Conservation (phyloP, 2,888 invertebrate species). For the Chydorus sphaericus region DNA sequence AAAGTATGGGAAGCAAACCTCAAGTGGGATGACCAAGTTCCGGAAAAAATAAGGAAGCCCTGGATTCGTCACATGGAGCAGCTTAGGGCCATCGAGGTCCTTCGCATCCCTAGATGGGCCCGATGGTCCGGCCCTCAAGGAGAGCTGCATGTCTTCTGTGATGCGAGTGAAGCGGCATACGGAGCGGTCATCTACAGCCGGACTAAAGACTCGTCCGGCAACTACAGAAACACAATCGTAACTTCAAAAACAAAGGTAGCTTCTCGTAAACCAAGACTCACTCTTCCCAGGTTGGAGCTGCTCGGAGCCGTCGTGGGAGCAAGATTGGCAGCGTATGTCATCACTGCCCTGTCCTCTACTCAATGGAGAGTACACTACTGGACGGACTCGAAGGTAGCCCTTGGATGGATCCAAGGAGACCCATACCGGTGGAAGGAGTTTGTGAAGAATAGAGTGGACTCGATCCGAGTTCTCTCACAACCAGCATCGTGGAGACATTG, state of each 20-base stretch:
- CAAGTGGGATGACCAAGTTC: constrained; percentile 15
- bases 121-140: neutral
- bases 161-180: constrained; percentile 15
- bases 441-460: constrained; percentile 16
- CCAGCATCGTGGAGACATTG: constrained; percentile 15
- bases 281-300: constrained; percentile 17
- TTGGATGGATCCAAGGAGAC: constrained; percentile 17
- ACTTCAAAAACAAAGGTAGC: constrained; percentile 15
- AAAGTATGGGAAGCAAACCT: constrained; percentile 15
- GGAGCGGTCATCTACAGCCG: constrained; percentile 10
- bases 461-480: constrained; percentile 14
- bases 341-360: constrained; percentile 8
- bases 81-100: neutral
- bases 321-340: constrained; percentile 15
- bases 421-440: constrained; percentile 17
- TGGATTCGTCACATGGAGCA: constrained; percentile 1
- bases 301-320: constrained; percentile 15
- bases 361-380: constrained; percentile 12
- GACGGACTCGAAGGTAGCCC: constrained; percentile 16
- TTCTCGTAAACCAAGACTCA: constrained; percentile 15
- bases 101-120: constrained; percentile 10
- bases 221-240: neutral
- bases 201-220: neutral
- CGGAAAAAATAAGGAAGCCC: constrained; percentile 1
- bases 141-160: constrained; percentile 13